Conservation (phyloP, 2,797 vertebrate genomes). For the Lepus oiostolus region DNA sequence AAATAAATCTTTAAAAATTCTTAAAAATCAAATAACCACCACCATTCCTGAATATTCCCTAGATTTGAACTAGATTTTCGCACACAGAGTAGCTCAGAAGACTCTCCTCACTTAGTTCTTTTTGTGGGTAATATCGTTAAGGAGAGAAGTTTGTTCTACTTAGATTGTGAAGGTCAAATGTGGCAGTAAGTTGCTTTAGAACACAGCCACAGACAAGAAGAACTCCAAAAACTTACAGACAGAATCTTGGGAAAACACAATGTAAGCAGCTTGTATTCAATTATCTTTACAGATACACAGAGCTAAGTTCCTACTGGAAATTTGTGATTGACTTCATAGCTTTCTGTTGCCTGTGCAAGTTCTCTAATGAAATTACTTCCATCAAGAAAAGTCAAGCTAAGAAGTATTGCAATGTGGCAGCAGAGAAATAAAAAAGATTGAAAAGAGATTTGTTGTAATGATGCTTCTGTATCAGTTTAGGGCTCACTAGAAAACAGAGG, state of each 20-base stretch:
- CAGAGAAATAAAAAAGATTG: conserved; percentile 48
- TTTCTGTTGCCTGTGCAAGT: conserved; percentile 1
- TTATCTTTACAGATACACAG: conserved; percentile 39
- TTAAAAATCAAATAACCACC: too few species aligned
- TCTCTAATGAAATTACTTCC: conserved; percentile 30
- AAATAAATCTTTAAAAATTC: too few species aligned
- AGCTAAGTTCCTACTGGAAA: not conserved
- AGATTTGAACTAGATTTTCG: not conserved
- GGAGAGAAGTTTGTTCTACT: not conserved
- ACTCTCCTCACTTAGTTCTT: conserved; percentile 17
- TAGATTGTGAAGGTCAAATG: not conserved
- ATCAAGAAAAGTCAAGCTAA: conserved; percentile 41
- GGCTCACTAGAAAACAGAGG: conserved; percentile 26
- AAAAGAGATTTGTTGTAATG: conserved; percentile 56
- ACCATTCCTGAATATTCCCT: not conserved
- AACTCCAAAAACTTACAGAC: not conserved
- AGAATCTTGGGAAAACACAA: not conserved
- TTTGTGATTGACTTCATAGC: conserved; percentile 24
- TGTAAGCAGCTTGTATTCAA: conserved; percentile 3
- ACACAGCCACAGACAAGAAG: not conserved
- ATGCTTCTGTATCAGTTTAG: conserved; percentile 49
- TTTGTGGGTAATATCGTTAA: not conserved
- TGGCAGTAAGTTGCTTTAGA: not conserved
- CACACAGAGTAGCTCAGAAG: not conserved
- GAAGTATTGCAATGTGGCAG: conserved; percentile 35